phyloP scores from a whole-genome alignment of 2,888 invertebrate genomes.

The Rhamnusium bicolor region DNA sequence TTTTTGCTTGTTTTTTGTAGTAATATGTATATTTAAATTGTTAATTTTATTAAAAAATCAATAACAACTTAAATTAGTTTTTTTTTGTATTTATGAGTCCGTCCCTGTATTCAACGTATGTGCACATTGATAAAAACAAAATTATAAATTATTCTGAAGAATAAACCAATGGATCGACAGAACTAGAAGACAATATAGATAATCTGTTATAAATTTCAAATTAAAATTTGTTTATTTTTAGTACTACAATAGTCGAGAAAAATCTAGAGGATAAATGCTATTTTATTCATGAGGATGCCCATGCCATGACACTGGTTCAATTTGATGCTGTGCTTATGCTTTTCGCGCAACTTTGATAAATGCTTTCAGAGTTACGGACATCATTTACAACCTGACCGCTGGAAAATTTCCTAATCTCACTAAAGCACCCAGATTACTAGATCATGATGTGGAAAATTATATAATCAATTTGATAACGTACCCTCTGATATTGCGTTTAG shows the following conservation, averaged over 20 bases:
- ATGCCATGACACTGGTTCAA: slow-evolving; percentile 2
- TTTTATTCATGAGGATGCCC: background rate
- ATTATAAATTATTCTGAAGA: too few species aligned
- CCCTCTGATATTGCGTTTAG: slow-evolving; percentile 37
- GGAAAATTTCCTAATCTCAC: slow-evolving; percentile 49
- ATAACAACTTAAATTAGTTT: too few species aligned
- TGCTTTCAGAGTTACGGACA: slow-evolving; percentile 38
- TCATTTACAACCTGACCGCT: slow-evolving; percentile 50
- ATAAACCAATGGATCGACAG: too few species aligned
- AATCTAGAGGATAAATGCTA: background rate
- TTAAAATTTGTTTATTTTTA: too few species aligned
- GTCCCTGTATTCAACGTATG: too few species aligned
- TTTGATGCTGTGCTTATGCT: slow-evolving; percentile 16
- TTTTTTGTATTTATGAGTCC: too few species aligned
- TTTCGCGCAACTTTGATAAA: slow-evolving; percentile 48
- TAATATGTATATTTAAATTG: too few species aligned
- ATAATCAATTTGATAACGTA: slow-evolving; percentile 49
- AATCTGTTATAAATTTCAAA: too few species aligned
- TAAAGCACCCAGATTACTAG: slow-evolving; percentile 40
- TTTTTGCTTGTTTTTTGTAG: too few species aligned
- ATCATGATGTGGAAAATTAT: slow-evolving; percentile 49
- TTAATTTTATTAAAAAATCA: too few species aligned
- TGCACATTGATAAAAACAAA: too few species aligned
- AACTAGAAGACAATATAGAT: too few species aligned
- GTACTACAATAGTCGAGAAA: background rate